These are phyloP conservation scores for Acyrthosiphon pisum DNA, from an alignment of 1,140 invertebrate genomes.

Conservation along the genomic window DNA sequence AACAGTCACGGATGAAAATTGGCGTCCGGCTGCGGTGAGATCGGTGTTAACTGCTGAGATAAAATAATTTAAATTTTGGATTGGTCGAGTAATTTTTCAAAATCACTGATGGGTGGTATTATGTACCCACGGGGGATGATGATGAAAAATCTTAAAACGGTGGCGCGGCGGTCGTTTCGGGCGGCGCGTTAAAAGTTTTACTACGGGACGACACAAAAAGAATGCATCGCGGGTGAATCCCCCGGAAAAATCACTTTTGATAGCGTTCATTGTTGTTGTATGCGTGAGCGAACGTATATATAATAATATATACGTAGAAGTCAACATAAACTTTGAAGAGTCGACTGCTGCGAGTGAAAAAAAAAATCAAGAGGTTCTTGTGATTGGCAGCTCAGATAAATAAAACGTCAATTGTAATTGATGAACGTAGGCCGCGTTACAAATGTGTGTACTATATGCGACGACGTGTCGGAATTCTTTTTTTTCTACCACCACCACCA, in stretches of 20 bases:
- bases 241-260: conserved; percentile 13
- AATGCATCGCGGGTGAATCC: background rate
- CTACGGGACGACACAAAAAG: background rate
- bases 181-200: background rate
- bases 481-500: background rate
- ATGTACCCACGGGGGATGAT: background rate
- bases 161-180: background rate
- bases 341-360: background rate
- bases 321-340: conserved; percentile 12
- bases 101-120: background rate
- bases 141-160: background rate
- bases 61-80: background rate
- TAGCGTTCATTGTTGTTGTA: conserved; percentile 9
- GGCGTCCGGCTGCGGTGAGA: background rate
- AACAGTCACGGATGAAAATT: background rate
- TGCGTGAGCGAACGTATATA: background rate
- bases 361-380: conserved; percentile 35
- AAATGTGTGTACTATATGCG: conserved; percentile 20
- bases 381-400: conserved; percentile 52
- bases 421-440: conserved; percentile 42
- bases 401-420: conserved; percentile 53
- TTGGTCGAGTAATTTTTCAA: background rate
- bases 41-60: background rate
- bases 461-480: conserved; percentile 37
- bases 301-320: background rate